Evolutionary conservation across 2,797 vertebrate species (phyloP), one percentile per base, ranked within the genome.

Genomic region (Holocentrus rufus): DNA sequence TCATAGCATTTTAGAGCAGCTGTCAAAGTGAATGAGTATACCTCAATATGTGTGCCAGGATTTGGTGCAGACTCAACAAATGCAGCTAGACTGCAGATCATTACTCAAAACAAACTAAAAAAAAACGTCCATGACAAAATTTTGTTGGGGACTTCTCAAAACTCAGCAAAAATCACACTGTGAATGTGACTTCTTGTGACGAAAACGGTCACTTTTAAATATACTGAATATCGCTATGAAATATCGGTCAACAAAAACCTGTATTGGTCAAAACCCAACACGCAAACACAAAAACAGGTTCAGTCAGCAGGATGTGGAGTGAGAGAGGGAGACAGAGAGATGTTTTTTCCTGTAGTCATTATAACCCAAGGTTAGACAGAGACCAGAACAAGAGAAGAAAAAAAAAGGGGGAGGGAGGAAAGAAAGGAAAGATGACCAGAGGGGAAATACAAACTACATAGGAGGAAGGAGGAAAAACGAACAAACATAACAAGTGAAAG

Each of bases 291-390:
- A 18, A 34, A 30, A 46, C 49, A 47, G 25, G 47, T 42, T 42
- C 3, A 10, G 31, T 17, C 23, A 23, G 34, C 5, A 10, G 46
- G 17, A 13, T 9, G 59, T 6, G 54, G 11, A 30, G 60, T 18
- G 14, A 27, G 25, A 39, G 44, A 39, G 46, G 60, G n/a, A 34
- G 20, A 23, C 3, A 42, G 39, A 55, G 31, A 20, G 30, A 20
- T 52, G 42, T 69, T 53, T 60, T 17, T 47, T 47, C 18, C 7
- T 2, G 7, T 25, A 65, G 46, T 65, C 53, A 62, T 74, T 65
- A 76, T 7, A 68, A 46, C 3, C 15, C n/a, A 64, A 13, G 30
- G 23, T 47, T 17, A 47, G 34, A 34, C 20, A 39, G 13, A 17
- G 18, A 53, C 20, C 34, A 22, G 65, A 72, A 50, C 15, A 17